Evolutionary conservation across 2,113 vertebrate genomes (phyloP).

Genomic region (Empidonax traillii): DNA sequence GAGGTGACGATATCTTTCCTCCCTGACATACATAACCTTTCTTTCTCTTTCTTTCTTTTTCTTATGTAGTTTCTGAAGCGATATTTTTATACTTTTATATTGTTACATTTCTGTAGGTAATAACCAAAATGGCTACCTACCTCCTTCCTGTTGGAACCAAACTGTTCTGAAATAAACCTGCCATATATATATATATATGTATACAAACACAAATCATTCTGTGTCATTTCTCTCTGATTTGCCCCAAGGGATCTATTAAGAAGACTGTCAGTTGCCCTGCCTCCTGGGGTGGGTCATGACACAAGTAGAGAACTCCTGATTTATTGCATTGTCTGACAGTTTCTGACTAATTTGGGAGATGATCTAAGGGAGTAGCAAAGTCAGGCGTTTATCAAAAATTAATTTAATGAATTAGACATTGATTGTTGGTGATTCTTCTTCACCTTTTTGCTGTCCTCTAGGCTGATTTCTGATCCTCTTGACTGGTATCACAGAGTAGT

Average conservation of each 20-base stretch:
- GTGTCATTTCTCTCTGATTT: neutral
- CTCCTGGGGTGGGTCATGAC: neutral
- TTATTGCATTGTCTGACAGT: no score
- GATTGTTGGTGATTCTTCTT: no score
- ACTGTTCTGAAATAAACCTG: neutral
- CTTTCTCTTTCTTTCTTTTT: neutral
- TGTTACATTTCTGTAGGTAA: neutral
- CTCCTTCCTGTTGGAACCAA: neutral
- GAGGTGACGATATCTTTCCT: neutral
- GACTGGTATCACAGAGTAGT: no score
- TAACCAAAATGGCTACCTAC: neutral
- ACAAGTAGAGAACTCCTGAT: neutral
- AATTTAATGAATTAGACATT: no score
- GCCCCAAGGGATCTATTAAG: neutral
- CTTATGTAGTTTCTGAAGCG: neutral
- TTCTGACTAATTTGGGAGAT: no score
- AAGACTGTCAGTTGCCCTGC: neutral
- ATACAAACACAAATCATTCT: neutral
- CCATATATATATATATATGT: no score
- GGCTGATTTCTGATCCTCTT: no score
- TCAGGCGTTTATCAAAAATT: no score
- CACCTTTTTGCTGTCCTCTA: no score
- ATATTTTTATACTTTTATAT: neutral
- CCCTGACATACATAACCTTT: no score
- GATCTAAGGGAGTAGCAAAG: no score